phyloP scores from a whole-genome alignment of 2,113 vertebrate species.

The Macquaria ambigua region DNA sequence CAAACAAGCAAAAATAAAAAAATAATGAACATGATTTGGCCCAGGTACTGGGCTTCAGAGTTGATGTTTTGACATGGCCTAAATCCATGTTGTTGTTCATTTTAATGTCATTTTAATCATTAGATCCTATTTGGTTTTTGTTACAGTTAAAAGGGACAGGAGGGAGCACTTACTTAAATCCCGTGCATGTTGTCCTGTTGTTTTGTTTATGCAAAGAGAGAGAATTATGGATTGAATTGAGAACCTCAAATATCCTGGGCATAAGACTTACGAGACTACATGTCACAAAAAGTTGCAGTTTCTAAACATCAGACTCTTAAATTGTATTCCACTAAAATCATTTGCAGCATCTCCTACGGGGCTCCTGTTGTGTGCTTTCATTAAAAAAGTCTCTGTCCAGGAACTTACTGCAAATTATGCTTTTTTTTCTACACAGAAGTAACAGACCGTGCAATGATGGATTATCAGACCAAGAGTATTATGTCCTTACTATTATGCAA shows the following conservation, averaged over 20 bases:
- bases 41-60: neutral
- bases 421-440: conserved; percentile 9
- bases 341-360: neutral
- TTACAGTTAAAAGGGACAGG: neutral
- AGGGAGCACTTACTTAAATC: conserved; percentile 3
- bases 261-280: neutral
- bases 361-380: conserved; percentile 21
- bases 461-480: conserved; percentile 44
- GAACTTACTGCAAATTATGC: neutral
- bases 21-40: neutral
- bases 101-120: conserved; percentile 38
- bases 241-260: neutral
- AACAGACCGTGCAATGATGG: conserved; percentile 48
- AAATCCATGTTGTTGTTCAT: conserved; percentile 30
- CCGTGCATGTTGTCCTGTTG: neutral
- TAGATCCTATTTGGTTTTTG: conserved; percentile 35
- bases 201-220: conserved; percentile 6
- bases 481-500: conserved; percentile 32
- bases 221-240: neutral
- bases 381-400: conserved; percentile 3
- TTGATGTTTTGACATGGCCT: conserved; percentile 15
- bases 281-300: neutral
- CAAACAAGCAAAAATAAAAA: neutral
- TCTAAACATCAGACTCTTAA: neutral
- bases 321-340: neutral